Percentiles rank a stretch among this genome's conserved stretches.
These are phyloP conservation scores for Microtus californicus DNA, from an alignment of 2,797 vertebrate genomes.

Conservation along the genomic window DNA sequence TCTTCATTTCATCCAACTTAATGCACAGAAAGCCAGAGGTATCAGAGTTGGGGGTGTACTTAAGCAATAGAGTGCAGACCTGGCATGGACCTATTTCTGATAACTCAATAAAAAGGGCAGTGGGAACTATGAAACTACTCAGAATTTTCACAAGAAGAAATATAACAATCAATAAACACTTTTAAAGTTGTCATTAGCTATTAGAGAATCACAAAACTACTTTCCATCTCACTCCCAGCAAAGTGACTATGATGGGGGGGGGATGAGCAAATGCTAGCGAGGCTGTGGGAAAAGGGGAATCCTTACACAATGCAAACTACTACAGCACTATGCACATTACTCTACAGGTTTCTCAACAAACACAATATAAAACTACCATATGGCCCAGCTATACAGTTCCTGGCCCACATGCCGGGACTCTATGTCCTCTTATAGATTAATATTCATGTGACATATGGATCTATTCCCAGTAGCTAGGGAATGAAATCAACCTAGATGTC, in stretches of 20 bases:
- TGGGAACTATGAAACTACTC: neutral
- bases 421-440: neutral
- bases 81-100: neutral
- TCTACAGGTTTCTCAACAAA: neutral
- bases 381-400: neutral
- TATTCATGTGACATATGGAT: neutral
- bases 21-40: neutral
- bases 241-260: no score
- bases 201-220: neutral
- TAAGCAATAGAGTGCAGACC: neutral
- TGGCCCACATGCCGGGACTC: neutral
- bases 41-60: neutral
- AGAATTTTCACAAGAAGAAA: neutral
- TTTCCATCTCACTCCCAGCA: neutral
- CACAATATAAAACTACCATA: neutral
- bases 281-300: no score
- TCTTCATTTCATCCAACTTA: neutral
- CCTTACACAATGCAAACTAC: neutral
- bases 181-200: neutral
- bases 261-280: neutral
- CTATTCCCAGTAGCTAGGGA: neutral
- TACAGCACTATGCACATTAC: fast-evolving
- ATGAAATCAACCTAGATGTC: neutral
- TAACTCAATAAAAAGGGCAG: neutral
- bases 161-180: neutral